Conservation (phyloP, 2,888 invertebrate genomes). For the Amorpha juglandis region DNA sequence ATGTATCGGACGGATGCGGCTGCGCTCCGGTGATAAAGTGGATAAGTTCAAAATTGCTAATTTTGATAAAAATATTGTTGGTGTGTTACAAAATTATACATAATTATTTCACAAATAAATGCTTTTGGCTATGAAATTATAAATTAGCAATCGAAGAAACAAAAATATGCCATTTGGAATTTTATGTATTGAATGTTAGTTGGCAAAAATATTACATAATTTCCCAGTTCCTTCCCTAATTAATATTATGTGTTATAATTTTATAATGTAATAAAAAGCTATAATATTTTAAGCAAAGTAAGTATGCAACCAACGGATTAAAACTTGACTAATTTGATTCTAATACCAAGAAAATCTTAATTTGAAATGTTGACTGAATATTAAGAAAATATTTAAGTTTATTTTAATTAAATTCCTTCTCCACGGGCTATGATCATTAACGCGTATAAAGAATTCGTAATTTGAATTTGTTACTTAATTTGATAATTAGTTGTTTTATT, state of each 20-base stretch:
- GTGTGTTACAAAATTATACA: neutral
- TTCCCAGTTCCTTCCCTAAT: no score
- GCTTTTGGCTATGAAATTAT: no score
- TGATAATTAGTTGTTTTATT: conserved; percentile 14
- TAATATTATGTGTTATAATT: neutral
- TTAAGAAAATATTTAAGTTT: conserved; percentile 2
- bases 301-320: neutral
- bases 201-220: no score
- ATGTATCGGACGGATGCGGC: neutral
- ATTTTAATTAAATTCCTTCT: conserved; percentile 10
- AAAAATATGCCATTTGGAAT: no score
- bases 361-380: neutral
- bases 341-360: conserved; percentile 1
- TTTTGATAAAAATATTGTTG: neutral
- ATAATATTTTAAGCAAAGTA: neutral
- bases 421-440: conserved; percentile 7
- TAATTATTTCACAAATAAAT: neutral
- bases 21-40: neutral
- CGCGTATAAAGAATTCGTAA: conserved; percentile 12
- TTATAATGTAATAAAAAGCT: neutral
- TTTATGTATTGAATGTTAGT: no score
- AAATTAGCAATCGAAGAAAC: neutral
- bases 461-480: conserved; percentile 22
- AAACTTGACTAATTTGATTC: neutral
- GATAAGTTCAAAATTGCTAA: neutral